A percentile compares a stretch with the other conserved stretches of the same genome.
Evolutionary conservation across 1,140 invertebrate genomes (phyloP).

Genomic region (Campodea augens): DNA sequence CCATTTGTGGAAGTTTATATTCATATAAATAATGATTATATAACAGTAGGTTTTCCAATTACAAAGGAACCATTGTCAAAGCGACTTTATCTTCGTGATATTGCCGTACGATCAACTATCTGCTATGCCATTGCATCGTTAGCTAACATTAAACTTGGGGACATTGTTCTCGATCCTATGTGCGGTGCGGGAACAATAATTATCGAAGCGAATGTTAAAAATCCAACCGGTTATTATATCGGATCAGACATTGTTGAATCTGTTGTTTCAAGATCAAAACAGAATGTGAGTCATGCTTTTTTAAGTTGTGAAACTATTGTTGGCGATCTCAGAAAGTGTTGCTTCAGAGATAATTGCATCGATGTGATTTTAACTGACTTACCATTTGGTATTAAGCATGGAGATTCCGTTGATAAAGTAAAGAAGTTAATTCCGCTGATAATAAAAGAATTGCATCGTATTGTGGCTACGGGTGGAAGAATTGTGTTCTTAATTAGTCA

Average conservation of each 20-base stretch:
- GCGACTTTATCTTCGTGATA: conserved; percentile 8
- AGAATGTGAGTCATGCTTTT: too few relatives aligned
- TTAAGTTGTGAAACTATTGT: too few relatives aligned
- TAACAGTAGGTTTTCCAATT: conserved; percentile 10
- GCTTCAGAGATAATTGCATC: conserved; percentile 4
- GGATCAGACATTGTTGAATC: too few relatives aligned
- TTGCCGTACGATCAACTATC: conserved; percentile 9
- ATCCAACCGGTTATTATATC: conserved; percentile 1
- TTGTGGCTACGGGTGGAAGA: conserved; percentile 2
- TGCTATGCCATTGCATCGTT: conserved; percentile 8
- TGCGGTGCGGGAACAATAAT: conserved; percentile 12
- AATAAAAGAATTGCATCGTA: conserved; percentile 4
- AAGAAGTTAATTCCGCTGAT: not conserved
- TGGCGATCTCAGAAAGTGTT: too few relatives aligned
- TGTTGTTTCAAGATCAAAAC: too few relatives aligned
- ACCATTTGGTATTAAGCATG: conserved; percentile 11
- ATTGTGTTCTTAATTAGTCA: conserved; percentile 9
- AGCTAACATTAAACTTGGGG: conserved; percentile 1
- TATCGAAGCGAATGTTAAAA: conserved; percentile 8
- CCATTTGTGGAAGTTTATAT: conserved; percentile 9
- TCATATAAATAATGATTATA: conserved; percentile 10
- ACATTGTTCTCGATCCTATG: conserved; percentile 11
- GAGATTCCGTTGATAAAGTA: not conserved
- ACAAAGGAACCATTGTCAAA: conserved; percentile 10
- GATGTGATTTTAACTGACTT: conserved; percentile 10